phyloP scores from a whole-genome alignment of 2,797 vertebrate genomes.

The Odontamblyopus rebecca region DNA sequence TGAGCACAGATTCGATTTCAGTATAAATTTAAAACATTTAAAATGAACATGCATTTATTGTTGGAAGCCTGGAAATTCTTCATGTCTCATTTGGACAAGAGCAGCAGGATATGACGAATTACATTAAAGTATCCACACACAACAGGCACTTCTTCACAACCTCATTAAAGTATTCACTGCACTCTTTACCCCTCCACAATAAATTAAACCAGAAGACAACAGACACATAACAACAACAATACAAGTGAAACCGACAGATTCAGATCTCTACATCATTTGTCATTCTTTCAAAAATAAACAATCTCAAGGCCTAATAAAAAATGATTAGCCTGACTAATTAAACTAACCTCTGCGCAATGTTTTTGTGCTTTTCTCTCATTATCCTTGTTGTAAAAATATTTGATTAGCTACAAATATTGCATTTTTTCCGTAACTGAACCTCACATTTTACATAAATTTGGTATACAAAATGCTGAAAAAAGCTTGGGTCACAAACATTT shows the following conservation, averaged over 20 bases:
- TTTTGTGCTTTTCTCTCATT: slow-evolving; percentile 28
- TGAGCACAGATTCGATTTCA: slow-evolving; percentile 25
- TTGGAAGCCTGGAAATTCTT: slow-evolving; percentile 19
- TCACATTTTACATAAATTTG: slow-evolving; percentile 32
- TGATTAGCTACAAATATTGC: slow-evolving; percentile 49
- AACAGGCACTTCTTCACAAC: slow-evolving; percentile 74
- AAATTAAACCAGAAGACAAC: slow-evolving; percentile 47
- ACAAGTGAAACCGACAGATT: slow-evolving; percentile 36
- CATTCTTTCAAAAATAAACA: slow-evolving; percentile 13
- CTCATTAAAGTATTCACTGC: slow-evolving; percentile 50
- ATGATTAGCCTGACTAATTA: slow-evolving; percentile 32
- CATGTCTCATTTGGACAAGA: slow-evolving; percentile 23
- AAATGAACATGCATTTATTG: slow-evolving; percentile 45
- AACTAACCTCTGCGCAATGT: slow-evolving; percentile 16
- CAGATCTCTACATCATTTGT: slow-evolving; percentile 17
- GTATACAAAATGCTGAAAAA: slow-evolving; percentile 51
- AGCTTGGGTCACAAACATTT: slow-evolving; percentile 9
- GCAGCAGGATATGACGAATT: slow-evolving; percentile 41
- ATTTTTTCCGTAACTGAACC: slow-evolving; percentile 10
- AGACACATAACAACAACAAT: slow-evolving; percentile 41
- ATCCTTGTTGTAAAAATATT: slow-evolving; percentile 44
- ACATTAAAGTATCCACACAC: slow-evolving; percentile 49
- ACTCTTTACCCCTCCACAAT: slow-evolving; percentile 53
- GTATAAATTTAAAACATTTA: slow-evolving; percentile 22
- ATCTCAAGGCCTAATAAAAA: slow-evolving; percentile 25